Percentiles rank a stretch among this genome's conserved stretches.
Conservation (phyloP, 2,797 vertebrate genomes). For the Eleutherodactylus coqui region DNA sequence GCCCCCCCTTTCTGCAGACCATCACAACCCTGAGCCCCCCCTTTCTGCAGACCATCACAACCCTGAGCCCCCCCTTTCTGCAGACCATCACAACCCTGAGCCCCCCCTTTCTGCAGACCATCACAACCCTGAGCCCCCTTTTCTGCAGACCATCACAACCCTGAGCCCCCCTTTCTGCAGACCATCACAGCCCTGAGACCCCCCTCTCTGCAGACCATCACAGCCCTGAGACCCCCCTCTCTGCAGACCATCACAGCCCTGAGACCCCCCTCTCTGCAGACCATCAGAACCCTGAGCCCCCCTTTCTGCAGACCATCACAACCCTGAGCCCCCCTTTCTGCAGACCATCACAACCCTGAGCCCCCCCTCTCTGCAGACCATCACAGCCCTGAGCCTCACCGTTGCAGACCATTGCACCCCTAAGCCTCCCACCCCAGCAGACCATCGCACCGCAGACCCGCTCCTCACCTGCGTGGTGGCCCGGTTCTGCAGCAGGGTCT, state of each 20-base stretch:
- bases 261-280: background rate
- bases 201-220: too few species aligned
- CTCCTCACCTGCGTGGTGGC: background rate
- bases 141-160: background rate
- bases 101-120: too few species aligned
- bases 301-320: slow-evolving; percentile 1
- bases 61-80: too few species aligned
- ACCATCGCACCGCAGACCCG: background rate
- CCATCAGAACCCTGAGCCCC: background rate
- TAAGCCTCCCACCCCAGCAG: background rate
- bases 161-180: too few species aligned
- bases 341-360: background rate
- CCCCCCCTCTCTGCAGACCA: too few species aligned
- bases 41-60: background rate
- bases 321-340: too few species aligned
- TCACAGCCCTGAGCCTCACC: background rate
- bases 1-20: too few species aligned
- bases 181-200: too few species aligned
- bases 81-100: background rate
- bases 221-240: too few species aligned
- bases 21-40: background rate
- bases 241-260: too few species aligned
- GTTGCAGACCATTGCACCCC: background rate
- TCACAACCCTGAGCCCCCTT: too few species aligned
- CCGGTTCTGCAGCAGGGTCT: slow-evolving; percentile 49